Percentiles rank a stretch among this genome's conserved stretches.
These are phyloP conservation scores for Synodontis membranacea DNA, from an alignment of 2,113 vertebrate genomes.

Conservation along the genomic window DNA sequence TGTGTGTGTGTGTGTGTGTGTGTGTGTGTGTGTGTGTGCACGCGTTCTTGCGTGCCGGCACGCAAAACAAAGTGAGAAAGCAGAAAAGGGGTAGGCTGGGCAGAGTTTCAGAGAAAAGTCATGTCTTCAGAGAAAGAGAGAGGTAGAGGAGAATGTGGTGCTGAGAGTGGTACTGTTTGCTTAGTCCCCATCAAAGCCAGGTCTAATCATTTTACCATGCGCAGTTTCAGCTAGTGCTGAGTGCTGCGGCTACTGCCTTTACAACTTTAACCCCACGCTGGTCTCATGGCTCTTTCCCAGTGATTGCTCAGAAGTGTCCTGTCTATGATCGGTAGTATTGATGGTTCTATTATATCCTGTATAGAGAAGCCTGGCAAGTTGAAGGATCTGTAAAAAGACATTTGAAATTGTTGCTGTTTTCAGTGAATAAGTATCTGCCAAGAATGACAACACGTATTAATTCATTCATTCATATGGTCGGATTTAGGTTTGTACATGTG, in stretches of 20 bases:
- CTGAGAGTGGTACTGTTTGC: constrained; percentile 78
- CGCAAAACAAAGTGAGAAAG: constrained; percentile 68
- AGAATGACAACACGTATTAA: not conserved
- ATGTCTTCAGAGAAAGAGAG: constrained; percentile 34
- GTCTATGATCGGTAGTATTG: not conserved
- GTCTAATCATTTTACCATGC: constrained; percentile 80
- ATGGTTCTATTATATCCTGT: not conserved
- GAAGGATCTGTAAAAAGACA: not conserved
- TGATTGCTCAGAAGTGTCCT: constrained; percentile 3
- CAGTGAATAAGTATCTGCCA: not conserved
- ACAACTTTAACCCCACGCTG: constrained; percentile 56
- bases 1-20: constrained; percentile 17
- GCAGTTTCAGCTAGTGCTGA: constrained; percentile 61
- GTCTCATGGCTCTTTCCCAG: not conserved
- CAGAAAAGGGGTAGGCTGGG: constrained; percentile 62
- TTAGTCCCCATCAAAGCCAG: constrained; percentile 76
- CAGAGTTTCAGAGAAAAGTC: constrained; percentile 56
- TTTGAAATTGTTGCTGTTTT: not conserved
- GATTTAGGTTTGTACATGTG: not conserved
- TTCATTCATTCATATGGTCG: not conserved
- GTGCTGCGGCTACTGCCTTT: constrained; percentile 62
- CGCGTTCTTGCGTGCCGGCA: constrained; percentile 6
- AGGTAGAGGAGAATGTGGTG: constrained; percentile 56
- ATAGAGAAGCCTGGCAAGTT: not conserved
- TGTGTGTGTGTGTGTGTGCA: constrained; percentile 2